Evolutionary conservation across 1,140 invertebrate genomes (phyloP).

Genomic region (Cyphomyrmex costatus): DNA sequence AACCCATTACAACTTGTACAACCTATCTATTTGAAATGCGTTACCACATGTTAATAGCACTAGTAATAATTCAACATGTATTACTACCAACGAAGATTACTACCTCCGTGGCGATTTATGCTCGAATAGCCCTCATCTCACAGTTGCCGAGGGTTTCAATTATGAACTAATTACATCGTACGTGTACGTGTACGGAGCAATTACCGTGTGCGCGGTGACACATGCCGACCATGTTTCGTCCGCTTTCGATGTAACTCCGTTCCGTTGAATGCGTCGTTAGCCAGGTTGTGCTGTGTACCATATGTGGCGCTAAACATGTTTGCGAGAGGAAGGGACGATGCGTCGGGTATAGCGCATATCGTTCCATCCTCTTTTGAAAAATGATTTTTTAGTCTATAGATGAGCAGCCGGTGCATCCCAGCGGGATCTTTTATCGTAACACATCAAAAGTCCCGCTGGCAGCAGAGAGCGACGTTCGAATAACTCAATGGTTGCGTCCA

Average conservation of each 20-base stretch:
- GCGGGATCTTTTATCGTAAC: not conserved
- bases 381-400: constrained; percentile 27
- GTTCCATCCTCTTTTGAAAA: constrained; percentile 18
- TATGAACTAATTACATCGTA: constrained; percentile 82
- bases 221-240: constrained; percentile 79
- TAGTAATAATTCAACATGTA: constrained; percentile 35
- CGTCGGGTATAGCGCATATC: too few relatives aligned
- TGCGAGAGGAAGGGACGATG: constrained; percentile 38
- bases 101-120: constrained; percentile 18
- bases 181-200: constrained; percentile 75
- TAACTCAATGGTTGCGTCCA: too few relatives aligned
- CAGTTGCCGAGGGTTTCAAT: constrained; percentile 78
- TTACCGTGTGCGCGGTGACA: constrained; percentile 79
- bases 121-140: constrained; percentile 6
- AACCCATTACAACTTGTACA: not conserved
- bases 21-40: not conserved
- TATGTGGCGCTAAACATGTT: constrained; percentile 80
- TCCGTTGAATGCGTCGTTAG: constrained; percentile 75
- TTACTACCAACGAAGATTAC: constrained; percentile 17
- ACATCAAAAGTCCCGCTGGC: constrained; percentile 1
- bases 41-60: not conserved
- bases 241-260: constrained; percentile 63
- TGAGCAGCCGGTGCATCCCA: not conserved
- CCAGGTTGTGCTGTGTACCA: constrained; percentile 78
- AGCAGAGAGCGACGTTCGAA: constrained; percentile 6